Evolutionary conservation across 1,140 invertebrate species (phyloP).

Genomic region (Hyphantria cunea): DNA sequence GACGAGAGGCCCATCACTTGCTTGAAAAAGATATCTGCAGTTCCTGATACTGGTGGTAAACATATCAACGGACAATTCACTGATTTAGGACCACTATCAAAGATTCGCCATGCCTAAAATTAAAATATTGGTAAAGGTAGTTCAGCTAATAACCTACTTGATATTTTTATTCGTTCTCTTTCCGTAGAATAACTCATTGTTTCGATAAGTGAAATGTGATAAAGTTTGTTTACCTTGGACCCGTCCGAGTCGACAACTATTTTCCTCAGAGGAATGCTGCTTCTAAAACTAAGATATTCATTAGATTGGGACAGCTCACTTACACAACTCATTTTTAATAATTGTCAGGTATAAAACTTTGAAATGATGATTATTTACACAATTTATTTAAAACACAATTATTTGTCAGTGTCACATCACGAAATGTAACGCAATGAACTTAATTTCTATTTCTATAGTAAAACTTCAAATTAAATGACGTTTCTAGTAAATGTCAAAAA

Average conservation of each 20-base stretch:
- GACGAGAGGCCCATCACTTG: slow-evolving; percentile 91
- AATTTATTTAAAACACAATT: too few species aligned
- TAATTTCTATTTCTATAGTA: not conserved
- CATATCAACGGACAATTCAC: slow-evolving; percentile 91
- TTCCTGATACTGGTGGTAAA: slow-evolving; percentile 94
- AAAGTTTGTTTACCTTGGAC: slow-evolving; percentile 84
- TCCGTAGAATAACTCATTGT: too few species aligned
- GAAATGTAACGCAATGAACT: not conserved
- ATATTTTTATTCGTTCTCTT: too few species aligned
- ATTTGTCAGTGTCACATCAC: too few species aligned
- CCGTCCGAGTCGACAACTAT: slow-evolving; percentile 91
- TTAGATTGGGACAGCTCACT: slow-evolving; percentile 88
- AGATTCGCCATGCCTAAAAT: slow-evolving; percentile 91
- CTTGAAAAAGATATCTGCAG: slow-evolving; percentile 93
- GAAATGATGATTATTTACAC: too few species aligned
- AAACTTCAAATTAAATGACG: not conserved
- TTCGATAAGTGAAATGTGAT: slow-evolving; percentile 11
- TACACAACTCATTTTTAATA: slow-evolving; percentile 82
- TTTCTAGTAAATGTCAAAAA: not conserved
- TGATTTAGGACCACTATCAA: slow-evolving; percentile 92
- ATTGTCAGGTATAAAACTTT: not conserved
- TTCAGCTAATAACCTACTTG: too few species aligned
- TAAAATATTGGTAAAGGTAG: slow-evolving; percentile 39
- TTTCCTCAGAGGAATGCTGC: slow-evolving; percentile 90
- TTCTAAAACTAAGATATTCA: slow-evolving; percentile 94